Evolutionary conservation across 1,140 invertebrate genomes (phyloP).

Genomic region (Psix sp.): DNA sequence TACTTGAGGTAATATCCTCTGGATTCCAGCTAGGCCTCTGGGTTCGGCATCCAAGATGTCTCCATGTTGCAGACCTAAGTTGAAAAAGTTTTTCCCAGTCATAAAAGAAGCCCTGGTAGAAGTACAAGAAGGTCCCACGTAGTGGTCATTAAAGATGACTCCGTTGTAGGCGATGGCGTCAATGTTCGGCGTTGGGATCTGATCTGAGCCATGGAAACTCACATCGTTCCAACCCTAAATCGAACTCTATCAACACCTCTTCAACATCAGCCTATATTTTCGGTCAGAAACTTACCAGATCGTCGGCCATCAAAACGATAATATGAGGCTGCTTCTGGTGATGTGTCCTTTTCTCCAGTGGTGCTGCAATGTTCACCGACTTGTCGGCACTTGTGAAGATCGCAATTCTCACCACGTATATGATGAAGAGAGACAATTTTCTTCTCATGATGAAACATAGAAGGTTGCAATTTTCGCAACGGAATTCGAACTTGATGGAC

Average conservation of each 20-base stretch:
- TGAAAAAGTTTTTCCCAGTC: conserved; percentile 75
- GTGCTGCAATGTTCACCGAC: conserved; percentile 2
- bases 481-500: too few relatives aligned
- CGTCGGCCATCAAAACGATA: conserved; percentile 80
- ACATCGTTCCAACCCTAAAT: conserved; percentile 87
- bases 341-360: not conserved
- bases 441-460: too few relatives aligned
- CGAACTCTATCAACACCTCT: not conserved
- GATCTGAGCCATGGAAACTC: conserved; percentile 83
- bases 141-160: conserved; percentile 82
- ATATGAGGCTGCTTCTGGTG: conserved; percentile 75
- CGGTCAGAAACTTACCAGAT: conserved; percentile 75
- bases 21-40: conserved; percentile 85
- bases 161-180: conserved; percentile 82
- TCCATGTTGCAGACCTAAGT: conserved; percentile 33
- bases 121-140: conserved; percentile 81
- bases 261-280: not conserved
- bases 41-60: conserved; percentile 80
- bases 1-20: conserved; percentile 86
- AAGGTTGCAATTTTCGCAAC: too few relatives aligned
- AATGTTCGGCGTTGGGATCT: conserved; percentile 84
- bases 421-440: too few relatives aligned
- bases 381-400: conserved; percentile 3
- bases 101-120: conserved; percentile 82
- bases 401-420: too few relatives aligned